Percentiles rank a stretch among this genome's conserved stretches.
These are phyloP conservation scores for Eupristina koningsbergeri DNA, from an alignment of 1,140 invertebrate genomes.

Conservation along the genomic window DNA sequence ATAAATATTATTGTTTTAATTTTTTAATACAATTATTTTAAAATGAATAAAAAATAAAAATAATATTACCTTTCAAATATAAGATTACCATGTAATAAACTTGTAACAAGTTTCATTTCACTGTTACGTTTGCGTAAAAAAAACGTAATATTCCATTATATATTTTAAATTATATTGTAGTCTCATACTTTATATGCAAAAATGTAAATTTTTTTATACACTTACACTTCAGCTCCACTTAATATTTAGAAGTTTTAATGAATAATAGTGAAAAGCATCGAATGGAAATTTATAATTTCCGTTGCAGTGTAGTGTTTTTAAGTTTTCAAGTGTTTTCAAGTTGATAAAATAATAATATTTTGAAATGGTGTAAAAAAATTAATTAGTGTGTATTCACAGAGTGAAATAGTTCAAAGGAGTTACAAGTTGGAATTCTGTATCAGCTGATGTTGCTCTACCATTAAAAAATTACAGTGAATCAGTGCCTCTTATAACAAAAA, in stretches of 20 bases:
- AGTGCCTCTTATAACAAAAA: conserved; percentile 37
- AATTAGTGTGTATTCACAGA: background rate
- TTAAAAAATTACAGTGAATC: conserved; percentile 19
- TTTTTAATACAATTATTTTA: too few species aligned
- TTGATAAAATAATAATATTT: conserved; percentile 17
- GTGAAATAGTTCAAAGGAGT: background rate
- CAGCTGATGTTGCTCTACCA: conserved; percentile 7
- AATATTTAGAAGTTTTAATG: background rate
- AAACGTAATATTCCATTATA: background rate
- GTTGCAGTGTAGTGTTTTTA: background rate
- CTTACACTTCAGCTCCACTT: background rate
- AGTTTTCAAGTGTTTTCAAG: background rate
- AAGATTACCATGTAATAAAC: background rate
- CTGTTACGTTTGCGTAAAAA: background rate
- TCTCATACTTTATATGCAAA: background rate
- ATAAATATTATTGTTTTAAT: too few species aligned
- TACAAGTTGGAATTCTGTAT: background rate
- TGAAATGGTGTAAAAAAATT: conserved; percentile 15
- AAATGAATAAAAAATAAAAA: too few species aligned
- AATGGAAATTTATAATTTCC: background rate
- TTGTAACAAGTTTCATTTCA: background rate
- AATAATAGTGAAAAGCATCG: background rate
- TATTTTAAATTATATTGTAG: background rate
- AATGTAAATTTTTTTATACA: background rate
- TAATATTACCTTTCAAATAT: background rate